Conservation (phyloP, 2,888 invertebrate genomes). For the Drosophila quinaria region DNA sequence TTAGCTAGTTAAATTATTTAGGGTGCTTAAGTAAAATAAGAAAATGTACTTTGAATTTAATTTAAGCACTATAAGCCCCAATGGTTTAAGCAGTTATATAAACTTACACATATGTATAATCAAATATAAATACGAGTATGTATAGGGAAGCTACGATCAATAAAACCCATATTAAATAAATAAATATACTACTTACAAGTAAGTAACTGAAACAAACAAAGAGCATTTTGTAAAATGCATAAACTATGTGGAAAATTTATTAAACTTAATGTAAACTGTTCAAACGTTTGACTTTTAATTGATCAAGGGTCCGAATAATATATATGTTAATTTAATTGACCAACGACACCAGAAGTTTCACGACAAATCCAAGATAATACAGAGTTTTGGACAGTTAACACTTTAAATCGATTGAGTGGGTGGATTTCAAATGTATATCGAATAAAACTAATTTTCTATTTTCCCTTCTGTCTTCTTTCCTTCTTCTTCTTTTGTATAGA, state of each 20-base stretch:
- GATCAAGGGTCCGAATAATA: slow-evolving; percentile 1
- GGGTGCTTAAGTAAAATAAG: slow-evolving; percentile 23
- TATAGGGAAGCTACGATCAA: not conserved
- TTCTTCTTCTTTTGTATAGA: slow-evolving; percentile 63
- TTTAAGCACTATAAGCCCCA: slow-evolving; percentile 26
- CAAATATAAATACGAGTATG: slow-evolving; percentile 5
- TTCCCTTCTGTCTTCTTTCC: slow-evolving; percentile 32
- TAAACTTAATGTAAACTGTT: slow-evolving; percentile 51
- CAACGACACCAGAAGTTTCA: slow-evolving; percentile 65
- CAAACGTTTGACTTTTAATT: slow-evolving; percentile 35
- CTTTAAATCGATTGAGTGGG: slow-evolving; percentile 18
- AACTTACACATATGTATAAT: slow-evolving; percentile 17
- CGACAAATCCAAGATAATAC: slow-evolving; percentile 55
- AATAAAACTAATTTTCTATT: slow-evolving; percentile 20
- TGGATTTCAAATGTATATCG: not conserved
- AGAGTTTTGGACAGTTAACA: slow-evolving; percentile 22
- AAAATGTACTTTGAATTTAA: slow-evolving; percentile 4
- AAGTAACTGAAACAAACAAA: slow-evolving; percentile 44
- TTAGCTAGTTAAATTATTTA: slow-evolving; percentile 55
- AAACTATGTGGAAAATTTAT: slow-evolving; percentile 36
- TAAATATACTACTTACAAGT: slow-evolving; percentile 45
- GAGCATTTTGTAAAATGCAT: slow-evolving; percentile 52
- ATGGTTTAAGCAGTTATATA: slow-evolving; percentile 17
- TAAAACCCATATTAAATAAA: not conserved
- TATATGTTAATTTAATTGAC: not conserved